Base-by-base conservation (phyloP, 1,140 invertebrate species). In the Ptiloglossa arizonensis region DNA sequence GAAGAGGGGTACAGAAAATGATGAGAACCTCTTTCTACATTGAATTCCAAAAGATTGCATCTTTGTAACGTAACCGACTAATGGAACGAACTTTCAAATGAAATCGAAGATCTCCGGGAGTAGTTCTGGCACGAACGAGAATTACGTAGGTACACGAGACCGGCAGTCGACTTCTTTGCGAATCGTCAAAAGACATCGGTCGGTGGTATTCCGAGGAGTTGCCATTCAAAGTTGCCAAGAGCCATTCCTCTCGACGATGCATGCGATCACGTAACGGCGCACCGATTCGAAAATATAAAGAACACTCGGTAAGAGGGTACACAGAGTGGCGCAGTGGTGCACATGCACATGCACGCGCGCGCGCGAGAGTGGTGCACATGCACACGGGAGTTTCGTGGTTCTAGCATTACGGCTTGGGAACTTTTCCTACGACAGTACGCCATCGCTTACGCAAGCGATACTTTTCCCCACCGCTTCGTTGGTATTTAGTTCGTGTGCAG, bases 141-240 rank as follows among this genome's bases (percentile, higher is more conserved):
- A 57, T 75, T 67, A 46, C 29, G 0, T 19, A 48, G 32, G 48
- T 64, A 62, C 9, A 19, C 1, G 41, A 19, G 41, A 5, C 24
- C 17, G 9, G 15, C 1, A 3, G 64, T 57, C 62, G 54, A 24
- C 38, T 24, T 56, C 52, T 38, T 35, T 5, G 38, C 19, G 41
- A 46, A n/a, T 57, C 52, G 35, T 19, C 2, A 29, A 32, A 35
- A 56, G 29, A 57, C 52, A 19, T 24, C 38, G 50, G 27, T 15
- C 17, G 13, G 9, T 17, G n/a, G 66, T 44, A 56, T 67, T 56
- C 44, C 27, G 32, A 57, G 50, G 27, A 32, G 52, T n/a, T 15
- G 29, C 41, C 29, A 48, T 57, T 48, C 32, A 46, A 67, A 75
- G 27, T 75, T 67, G 62, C 72, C 63, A 68, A 75, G 44, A 68